Percentiles rank a stretch among this genome's conserved stretches.
These are phyloP conservation scores for Himalopsyche japonica DNA, from an alignment of 2,888 invertebrate genomes.

Conservation along the genomic window DNA sequence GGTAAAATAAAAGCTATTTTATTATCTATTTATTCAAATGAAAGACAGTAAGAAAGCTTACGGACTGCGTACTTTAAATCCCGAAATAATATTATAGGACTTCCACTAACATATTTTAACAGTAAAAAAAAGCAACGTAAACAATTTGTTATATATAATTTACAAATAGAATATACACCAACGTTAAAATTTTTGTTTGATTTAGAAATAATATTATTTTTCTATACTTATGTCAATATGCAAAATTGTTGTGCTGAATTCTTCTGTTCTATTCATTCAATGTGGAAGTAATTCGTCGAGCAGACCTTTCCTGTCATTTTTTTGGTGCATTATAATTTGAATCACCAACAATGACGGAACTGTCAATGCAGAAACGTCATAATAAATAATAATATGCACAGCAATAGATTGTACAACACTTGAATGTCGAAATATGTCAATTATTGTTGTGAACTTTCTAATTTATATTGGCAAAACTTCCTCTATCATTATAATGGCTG, in stretches of 20 bases:
- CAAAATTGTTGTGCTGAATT: neutral
- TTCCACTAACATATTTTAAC: no score
- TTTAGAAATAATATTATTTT: no score
- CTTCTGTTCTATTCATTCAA: neutral
- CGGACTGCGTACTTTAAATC: no score
- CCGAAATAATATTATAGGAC: no score
- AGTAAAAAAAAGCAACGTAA: no score
- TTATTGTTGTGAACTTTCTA: conserved; percentile 25
- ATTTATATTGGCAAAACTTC: conserved; percentile 29
- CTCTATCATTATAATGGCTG: conserved; percentile 13
- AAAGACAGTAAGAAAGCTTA: no score
- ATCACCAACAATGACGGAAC: neutral
- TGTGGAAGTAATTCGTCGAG: neutral
- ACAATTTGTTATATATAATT: no score
- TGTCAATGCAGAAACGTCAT: conserved; percentile 11
- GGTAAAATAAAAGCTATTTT: no score
- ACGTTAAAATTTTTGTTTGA: no score
- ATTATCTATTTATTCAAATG: no score
- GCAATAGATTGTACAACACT: conserved; percentile 3
- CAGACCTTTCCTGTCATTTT: neutral
- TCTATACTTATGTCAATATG: no score
- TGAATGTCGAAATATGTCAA: conserved; percentile 20
- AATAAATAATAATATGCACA: conserved; percentile 6
- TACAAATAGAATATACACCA: no score
- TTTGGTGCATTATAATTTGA: neutral